These are phyloP conservation scores for Neodontobutis hainanensis DNA, from an alignment of 2,113 vertebrate species.

Conservation along the genomic window DNA sequence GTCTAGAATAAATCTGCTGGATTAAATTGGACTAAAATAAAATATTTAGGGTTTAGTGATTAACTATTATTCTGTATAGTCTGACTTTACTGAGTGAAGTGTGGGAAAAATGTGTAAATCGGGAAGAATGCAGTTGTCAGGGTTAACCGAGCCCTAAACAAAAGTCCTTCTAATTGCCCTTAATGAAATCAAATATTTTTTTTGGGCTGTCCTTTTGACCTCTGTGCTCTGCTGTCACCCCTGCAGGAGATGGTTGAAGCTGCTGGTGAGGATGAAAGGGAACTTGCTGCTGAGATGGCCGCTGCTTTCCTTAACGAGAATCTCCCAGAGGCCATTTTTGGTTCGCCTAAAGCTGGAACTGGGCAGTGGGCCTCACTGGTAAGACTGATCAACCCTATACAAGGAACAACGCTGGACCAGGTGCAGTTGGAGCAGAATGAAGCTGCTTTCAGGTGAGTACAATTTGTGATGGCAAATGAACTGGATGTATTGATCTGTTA, in stretches of 20 bases:
- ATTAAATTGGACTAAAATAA: no score
- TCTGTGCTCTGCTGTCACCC: neutral
- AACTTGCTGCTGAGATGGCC: constrained; percentile 97
- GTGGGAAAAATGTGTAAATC: no score
- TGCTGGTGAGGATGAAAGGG: constrained; percentile 94
- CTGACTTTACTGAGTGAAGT: no score
- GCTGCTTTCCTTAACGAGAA: constrained; percentile 98
- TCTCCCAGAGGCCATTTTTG: constrained; percentile 95
- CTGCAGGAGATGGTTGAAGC: constrained; percentile 98
- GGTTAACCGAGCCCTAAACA: neutral
- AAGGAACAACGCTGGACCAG: constrained; percentile 91
- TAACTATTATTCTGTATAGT: no score
- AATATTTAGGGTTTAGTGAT: no score
- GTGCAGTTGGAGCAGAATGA: constrained; percentile 98
- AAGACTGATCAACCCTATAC: constrained; percentile 95
- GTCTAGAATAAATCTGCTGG: no score
- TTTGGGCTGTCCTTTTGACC: neutral
- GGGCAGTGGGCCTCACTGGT: constrained; percentile 98
- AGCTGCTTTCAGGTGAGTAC: constrained; percentile 93
- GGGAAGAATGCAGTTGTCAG: neutral
- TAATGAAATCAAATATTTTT: neutral
- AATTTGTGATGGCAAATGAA: no score
- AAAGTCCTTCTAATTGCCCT: neutral
- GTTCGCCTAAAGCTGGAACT: constrained; percentile 94
- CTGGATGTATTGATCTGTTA: no score